Percentiles rank a stretch among this genome's conserved stretches.
Conservation (phyloP, 2,888 invertebrate genomes). For the Camptogramma bilineatum region DNA sequence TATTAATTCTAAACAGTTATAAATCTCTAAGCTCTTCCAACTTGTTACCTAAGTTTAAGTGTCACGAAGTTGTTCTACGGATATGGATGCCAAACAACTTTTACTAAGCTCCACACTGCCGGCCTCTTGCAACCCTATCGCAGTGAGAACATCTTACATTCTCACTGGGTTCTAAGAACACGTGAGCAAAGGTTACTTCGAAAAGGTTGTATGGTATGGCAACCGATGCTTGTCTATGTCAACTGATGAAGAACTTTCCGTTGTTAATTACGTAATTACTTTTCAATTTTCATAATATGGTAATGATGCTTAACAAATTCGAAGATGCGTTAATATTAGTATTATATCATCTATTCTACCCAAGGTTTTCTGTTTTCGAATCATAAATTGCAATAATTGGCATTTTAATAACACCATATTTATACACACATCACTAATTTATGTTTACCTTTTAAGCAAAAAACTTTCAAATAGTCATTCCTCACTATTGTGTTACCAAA, state of each 20-base stretch:
- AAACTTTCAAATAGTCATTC: too few species aligned
- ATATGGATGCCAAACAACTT: constrained; percentile 53
- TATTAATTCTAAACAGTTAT: neutral
- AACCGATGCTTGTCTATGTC: constrained; percentile 8
- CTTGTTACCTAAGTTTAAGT: constrained; percentile 31
- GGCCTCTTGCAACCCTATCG: constrained; percentile 19
- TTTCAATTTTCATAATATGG: constrained; percentile 7
- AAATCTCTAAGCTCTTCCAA: constrained; percentile 25
- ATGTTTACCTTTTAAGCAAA: too few species aligned
- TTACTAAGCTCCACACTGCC: constrained; percentile 49
- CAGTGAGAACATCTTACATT: constrained; percentile 24
- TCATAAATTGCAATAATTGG: too few species aligned
- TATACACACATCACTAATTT: too few species aligned
- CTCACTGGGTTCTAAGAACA: neutral
- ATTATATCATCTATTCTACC: neutral
- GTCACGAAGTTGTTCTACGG: constrained; percentile 53
- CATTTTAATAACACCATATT: too few species aligned
- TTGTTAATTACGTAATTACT: constrained; percentile 18
- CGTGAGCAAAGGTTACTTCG: constrained; percentile 10
- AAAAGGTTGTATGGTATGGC: constrained; percentile 18
- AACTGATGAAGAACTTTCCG: constrained; percentile 26
- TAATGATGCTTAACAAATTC: constrained; percentile 1
- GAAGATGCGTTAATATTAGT: neutral
- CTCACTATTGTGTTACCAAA: too few species aligned
- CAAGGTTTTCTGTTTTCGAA: neutral